Base-by-base conservation (phyloP, 2,113 vertebrate species). In the Pomatorhinus ruficollis region DNA sequence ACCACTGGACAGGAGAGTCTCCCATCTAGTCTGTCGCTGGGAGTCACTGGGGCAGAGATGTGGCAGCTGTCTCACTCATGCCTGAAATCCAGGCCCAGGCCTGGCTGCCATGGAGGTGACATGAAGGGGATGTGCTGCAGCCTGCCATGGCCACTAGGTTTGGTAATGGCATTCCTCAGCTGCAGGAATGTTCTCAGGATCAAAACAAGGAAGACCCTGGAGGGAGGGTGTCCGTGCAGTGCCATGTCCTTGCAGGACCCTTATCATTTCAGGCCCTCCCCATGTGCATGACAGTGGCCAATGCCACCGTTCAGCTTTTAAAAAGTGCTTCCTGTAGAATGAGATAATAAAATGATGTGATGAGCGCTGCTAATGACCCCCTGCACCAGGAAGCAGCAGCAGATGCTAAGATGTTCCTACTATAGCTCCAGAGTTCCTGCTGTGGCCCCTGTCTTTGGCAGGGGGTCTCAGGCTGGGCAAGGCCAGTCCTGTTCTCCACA, bases 161-260 rank as follows among this genome's bases (percentile, higher is more conserved):
- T 40, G 39, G 44, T 30, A 22, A 12, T 2, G 19, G 12, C 6
- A 6, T 42, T 61, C 18, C 52, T 54, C 6, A 8, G 65, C 8
- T 15, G 7, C 0, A 1, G 37, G 20, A 57, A 37, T 0, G 0
- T 25, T 56, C 24, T 2, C 22, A 49, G 37, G 40, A 63, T 80
- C 1, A 0, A 44, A 59, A 25, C 40, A 78, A 0, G 0, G 53
- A 35, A 25, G 5, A 28, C 1, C 5, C 15, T 4, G 3, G 11
- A 33, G 31, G 42, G 57, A 63, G n/a, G 12, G 12, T 3, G 4
- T 54, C 57, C 56, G 68, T 3, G 2, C 25, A 77, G 59, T 42
- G 50, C 37, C 22, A 7, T 16, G 12, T 33, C 33, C 59, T 81
- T 0, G 2, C 60, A 66, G 44, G 27, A 33, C 28, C n/a, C 9